Conservation (phyloP, 53 echinoderm and acorn worm genomes). For the Stichopus horrens region DNA sequence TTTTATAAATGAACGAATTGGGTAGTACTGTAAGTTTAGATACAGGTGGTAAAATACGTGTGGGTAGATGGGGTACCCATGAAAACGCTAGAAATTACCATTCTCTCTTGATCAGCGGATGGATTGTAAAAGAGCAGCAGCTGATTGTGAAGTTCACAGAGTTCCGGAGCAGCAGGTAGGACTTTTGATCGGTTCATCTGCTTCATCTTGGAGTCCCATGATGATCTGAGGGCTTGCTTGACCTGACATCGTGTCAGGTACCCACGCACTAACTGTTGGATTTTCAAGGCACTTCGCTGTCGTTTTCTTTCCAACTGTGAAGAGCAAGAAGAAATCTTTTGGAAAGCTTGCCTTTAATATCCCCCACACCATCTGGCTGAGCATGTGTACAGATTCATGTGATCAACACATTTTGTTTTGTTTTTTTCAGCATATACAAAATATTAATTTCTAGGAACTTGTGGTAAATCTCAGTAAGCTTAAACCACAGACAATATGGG, state of each 20-base stretch:
- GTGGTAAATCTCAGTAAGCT: too few species aligned
- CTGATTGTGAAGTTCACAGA: conserved; percentile 62
- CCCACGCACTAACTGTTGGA: conserved; percentile 86
- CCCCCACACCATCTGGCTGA: too few species aligned
- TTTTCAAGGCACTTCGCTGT: conserved; percentile 70
- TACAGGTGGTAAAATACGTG: too few species aligned
- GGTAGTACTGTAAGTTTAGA: too few species aligned
- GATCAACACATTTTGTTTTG: too few species aligned
- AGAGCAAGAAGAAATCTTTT: neutral
- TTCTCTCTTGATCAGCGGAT: conserved; percentile 66
- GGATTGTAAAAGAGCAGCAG: conserved; percentile 70
- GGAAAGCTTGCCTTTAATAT: too few species aligned
- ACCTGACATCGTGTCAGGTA: conserved; percentile 59
- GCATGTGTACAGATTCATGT: too few species aligned
- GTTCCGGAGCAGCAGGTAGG: conserved; percentile 44
- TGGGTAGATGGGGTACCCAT: neutral
- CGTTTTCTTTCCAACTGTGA: conserved; percentile 73
- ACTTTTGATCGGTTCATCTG: conserved; percentile 19
- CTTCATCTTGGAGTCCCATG: conserved; percentile 65
- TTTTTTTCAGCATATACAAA: too few species aligned
- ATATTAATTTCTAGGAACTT: too few species aligned
- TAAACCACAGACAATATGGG: too few species aligned
- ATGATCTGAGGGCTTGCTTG: conserved; percentile 51
- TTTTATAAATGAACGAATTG: too few species aligned
- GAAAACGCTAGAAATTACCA: conserved; percentile 59